Evolutionary conservation across 2,797 vertebrate genomes (phyloP).

Genomic region (Takifugu ocellatus): DNA sequence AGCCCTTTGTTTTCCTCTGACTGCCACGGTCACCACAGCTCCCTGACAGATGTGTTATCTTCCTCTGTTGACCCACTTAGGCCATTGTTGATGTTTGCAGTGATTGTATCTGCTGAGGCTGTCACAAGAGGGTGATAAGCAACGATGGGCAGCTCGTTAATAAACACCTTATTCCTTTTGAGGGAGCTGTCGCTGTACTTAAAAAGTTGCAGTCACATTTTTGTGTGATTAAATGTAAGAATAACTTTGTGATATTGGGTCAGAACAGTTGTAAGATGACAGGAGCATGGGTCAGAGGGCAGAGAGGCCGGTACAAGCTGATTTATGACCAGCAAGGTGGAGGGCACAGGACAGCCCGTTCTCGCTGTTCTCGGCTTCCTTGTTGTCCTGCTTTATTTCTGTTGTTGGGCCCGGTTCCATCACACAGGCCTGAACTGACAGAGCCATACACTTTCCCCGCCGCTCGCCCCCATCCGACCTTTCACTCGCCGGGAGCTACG

Average conservation of each 20-base stretch:
- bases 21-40: slow-evolving; percentile 30
- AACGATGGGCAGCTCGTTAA: slow-evolving; percentile 31
- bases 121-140: slow-evolving; percentile 60
- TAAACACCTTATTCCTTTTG: neutral
- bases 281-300: slow-evolving; percentile 36
- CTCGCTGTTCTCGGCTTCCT: slow-evolving; percentile 53
- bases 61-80: slow-evolving; percentile 61
- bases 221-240: too few species aligned
- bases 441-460: slow-evolving; percentile 37
- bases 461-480: slow-evolving; percentile 8
- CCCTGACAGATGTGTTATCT: slow-evolving; percentile 52
- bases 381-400: slow-evolving; percentile 44
- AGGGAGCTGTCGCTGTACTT: too few species aligned
- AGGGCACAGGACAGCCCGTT: slow-evolving; percentile 57
- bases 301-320: slow-evolving; percentile 42
- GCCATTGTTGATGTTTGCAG: slow-evolving; percentile 65
- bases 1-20: slow-evolving; percentile 50
- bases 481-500: slow-evolving; percentile 70
- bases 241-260: slow-evolving; percentile 9
- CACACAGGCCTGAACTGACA: slow-evolving; percentile 60
- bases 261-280: slow-evolving; percentile 35
- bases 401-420: slow-evolving; percentile 24
- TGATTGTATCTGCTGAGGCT: slow-evolving; percentile 62
- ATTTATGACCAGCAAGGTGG: slow-evolving; percentile 69
- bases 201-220: too few species aligned